Conservation (phyloP, 2,888 invertebrate species). For the Drosophila rellima region DNA sequence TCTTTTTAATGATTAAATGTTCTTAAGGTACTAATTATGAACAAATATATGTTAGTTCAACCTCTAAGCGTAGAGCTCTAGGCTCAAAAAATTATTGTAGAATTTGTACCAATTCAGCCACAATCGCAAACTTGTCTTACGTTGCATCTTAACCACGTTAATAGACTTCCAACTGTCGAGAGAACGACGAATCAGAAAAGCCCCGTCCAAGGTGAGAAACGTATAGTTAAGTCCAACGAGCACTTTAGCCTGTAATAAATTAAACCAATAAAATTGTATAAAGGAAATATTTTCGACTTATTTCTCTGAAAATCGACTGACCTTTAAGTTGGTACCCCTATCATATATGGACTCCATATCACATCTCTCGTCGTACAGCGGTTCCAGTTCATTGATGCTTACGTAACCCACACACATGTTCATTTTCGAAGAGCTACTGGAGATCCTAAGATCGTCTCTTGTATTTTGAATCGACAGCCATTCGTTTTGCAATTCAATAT, state of each 20-base stretch:
- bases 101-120: slow-evolving; percentile 19
- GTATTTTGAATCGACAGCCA: slow-evolving; percentile 92
- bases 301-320: not conserved
- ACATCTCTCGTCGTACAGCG: slow-evolving; percentile 93
- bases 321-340: slow-evolving; percentile 28
- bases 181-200: slow-evolving; percentile 39
- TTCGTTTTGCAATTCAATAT: not conserved
- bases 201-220: slow-evolving; percentile 40
- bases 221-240: slow-evolving; percentile 31
- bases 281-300: not conserved
- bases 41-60: not conserved
- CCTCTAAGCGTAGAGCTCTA: not conserved
- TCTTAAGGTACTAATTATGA: not conserved
- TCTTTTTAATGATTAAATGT: not conserved
- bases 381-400: slow-evolving; percentile 94
- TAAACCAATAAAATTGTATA: not conserved
- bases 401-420: slow-evolving; percentile 87
- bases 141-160: not conserved
- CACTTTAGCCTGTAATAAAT: slow-evolving; percentile 21
- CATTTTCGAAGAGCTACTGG: slow-evolving; percentile 9
- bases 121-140: not conserved
- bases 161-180: slow-evolving; percentile 36
- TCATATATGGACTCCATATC: slow-evolving; percentile 93
- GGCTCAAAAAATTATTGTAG: slow-evolving; percentile 5
- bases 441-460: slow-evolving; percentile 12